Percentiles rank a stretch among this genome's conserved stretches.
phyloP scores from a whole-genome alignment of 1,140 invertebrate species.

The Magallana angulata region DNA sequence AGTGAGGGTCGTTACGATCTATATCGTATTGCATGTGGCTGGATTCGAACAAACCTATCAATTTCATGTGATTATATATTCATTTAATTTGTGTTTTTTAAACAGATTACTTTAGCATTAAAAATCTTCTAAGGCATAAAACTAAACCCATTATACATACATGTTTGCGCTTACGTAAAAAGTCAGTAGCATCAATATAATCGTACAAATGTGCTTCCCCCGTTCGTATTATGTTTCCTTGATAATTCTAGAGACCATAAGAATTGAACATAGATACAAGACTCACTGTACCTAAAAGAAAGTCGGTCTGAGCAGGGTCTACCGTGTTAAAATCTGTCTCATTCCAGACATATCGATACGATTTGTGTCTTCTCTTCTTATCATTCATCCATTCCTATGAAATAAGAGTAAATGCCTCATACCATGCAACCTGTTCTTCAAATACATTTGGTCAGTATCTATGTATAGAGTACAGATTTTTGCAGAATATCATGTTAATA shows the following conservation, averaged over 20 bases:
- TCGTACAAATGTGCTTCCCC: too few species aligned
- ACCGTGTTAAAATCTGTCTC: constrained; percentile 77
- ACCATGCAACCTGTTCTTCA: background rate
- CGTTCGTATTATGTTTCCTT: too few species aligned
- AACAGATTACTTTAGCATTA: too few species aligned
- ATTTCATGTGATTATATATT: background rate
- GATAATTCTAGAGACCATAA: too few species aligned
- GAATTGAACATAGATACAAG: too few species aligned
- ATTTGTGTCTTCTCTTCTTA: constrained; percentile 65
- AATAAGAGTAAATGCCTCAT: too few species aligned
- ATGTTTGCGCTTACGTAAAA: too few species aligned
- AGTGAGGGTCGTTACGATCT: constrained; percentile 85
- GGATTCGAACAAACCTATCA: constrained; percentile 84
- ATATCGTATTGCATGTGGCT: constrained; percentile 88
- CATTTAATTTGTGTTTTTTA: too few species aligned
- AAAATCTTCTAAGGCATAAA: too few species aligned
- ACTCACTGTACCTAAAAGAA: constrained; percentile 70
- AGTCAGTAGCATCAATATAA: too few species aligned
- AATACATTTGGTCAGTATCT: background rate
- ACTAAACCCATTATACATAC: too few species aligned
- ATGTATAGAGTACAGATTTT: too few species aligned
- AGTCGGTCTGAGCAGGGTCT: constrained; percentile 82
- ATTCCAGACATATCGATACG: constrained; percentile 80
- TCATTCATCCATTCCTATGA: constrained; percentile 71
- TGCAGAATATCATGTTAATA: background rate